Evolutionary conservation across 2,797 vertebrate genomes (phyloP), one percentile per base, ranked within the genome.

Genomic region (Sebastes taczanowskii): DNA sequence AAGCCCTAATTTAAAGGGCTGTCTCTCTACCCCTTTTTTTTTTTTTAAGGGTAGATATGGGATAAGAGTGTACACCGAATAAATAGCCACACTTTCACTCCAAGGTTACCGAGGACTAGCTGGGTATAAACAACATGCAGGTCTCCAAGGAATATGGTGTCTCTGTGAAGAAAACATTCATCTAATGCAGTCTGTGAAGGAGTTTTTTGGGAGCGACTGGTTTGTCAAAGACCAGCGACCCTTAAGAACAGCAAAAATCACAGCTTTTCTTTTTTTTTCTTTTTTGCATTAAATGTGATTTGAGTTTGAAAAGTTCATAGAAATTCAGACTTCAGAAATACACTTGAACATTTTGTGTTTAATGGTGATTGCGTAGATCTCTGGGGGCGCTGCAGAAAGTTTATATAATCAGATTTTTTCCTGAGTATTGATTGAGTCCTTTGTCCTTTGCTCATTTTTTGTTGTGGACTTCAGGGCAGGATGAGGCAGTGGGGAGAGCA

Each of bases 1-100:
- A 93, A 86, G 79, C 80, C 71, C 84, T 91, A 88, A 94, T 93
- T 92, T 93, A 91, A 92, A 87, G 87, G 76, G 23, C 73, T 77
- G 81, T 73, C 84, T 89, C 82, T 70, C 74, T 80, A 49, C 49
- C 20, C 49, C 52, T 29, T 64, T 58, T 78, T 63, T 85, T 63
- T 85, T 78, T 81, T 68, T 79, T 77, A 78, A 81, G 82, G 86
- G 72, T 76, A 89, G 77, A 90, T 86, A 86, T 78, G 78, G 76
- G 74, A 80, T 84, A 75, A 75, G 86, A 92, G 87, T 88, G 83
- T 89, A 80, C 75, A 52, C 85, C 90, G 89, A 92, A 93, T 92
- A 92, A 91, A 92, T 91, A 90, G 90, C 71, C 72, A 89, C 80
- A 87, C 84, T 87, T 90, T 87, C 84, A 69, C 82, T 83, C 77